Evolutionary conservation across 2,113 vertebrate genomes (phyloP).

Genomic region (Amphilophus citrinellus): DNA sequence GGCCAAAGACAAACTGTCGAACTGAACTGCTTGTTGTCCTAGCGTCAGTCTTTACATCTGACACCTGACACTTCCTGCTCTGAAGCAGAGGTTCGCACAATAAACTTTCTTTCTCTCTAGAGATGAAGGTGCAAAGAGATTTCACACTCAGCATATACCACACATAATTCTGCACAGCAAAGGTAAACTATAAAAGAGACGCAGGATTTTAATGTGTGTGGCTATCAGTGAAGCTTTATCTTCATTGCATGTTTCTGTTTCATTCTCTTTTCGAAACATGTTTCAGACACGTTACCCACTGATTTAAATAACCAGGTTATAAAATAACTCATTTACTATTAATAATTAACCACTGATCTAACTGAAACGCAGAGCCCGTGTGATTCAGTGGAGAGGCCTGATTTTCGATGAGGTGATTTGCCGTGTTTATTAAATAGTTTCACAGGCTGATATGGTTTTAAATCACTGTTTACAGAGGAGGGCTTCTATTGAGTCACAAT

Average conservation of each 20-base stretch:
- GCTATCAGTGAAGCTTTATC: not conserved
- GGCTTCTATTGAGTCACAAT: constrained; percentile 2
- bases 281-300: not conserved
- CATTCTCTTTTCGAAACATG: not conserved
- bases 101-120: not conserved
- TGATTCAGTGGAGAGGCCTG: not conserved
- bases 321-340: not conserved
- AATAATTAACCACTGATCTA: not conserved
- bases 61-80: constrained; percentile 3
- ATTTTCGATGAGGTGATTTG: not conserved
- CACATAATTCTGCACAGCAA: no score
- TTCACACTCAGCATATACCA: not conserved
- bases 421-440: not conserved
- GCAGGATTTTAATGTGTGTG: not conserved
- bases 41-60: not conserved
- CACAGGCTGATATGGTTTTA: constrained; percentile 22
- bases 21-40: no score
- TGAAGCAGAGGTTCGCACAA: not conserved
- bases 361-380: not conserved
- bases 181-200: not conserved
- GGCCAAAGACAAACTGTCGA: not conserved
- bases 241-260: not conserved
- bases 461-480: constrained; percentile 30
- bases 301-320: not conserved
- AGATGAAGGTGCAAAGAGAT: not conserved